Percentiles rank a stretch among this genome's conserved stretches.
phyloP scores from a whole-genome alignment of 2,888 invertebrate genomes.

The Noctua janthe region DNA sequence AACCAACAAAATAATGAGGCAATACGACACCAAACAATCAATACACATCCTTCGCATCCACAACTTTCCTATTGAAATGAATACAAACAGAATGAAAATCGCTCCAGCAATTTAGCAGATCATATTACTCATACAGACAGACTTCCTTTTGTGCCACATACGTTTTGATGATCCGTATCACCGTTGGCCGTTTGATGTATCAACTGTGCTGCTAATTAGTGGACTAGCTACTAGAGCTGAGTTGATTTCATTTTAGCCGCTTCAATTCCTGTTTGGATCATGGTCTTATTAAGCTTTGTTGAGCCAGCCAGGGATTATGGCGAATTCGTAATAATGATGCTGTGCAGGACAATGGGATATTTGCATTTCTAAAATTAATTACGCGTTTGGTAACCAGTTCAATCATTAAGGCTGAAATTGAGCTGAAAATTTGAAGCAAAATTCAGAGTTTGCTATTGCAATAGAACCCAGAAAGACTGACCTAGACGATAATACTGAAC shows the following conservation, averaged over 20 bases:
- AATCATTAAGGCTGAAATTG: neutral
- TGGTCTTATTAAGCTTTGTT: slow-evolving; percentile 56
- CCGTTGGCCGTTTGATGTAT: slow-evolving; percentile 67
- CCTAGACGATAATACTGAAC: neutral
- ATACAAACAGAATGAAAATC: slow-evolving; percentile 63
- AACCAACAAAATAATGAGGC: slow-evolving; percentile 64
- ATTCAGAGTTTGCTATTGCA: neutral
- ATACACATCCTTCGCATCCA: slow-evolving; percentile 53
- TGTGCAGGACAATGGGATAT: slow-evolving; percentile 21
- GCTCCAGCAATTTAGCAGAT: slow-evolving; percentile 59
- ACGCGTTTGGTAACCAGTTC: slow-evolving; percentile 3
- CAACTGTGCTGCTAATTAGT: slow-evolving; percentile 70
- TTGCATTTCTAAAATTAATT: slow-evolving; percentile 42
- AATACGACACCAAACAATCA: slow-evolving; percentile 67
- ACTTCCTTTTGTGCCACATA: slow-evolving; percentile 65
- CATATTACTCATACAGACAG: slow-evolving; percentile 60
- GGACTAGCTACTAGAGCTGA: slow-evolving; percentile 60
- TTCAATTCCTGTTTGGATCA: slow-evolving; percentile 64
- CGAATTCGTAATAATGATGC: slow-evolving; percentile 38
- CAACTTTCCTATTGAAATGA: slow-evolving; percentile 62
- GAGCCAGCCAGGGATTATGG: slow-evolving; percentile 43
- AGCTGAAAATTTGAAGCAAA: neutral
- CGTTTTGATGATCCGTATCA: slow-evolving; percentile 69
- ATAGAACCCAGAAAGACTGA: neutral
- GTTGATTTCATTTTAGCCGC: slow-evolving; percentile 65